Evolutionary conservation across 2,113 vertebrate genomes (phyloP).

Genomic region (Clarias gariepinus): DNA sequence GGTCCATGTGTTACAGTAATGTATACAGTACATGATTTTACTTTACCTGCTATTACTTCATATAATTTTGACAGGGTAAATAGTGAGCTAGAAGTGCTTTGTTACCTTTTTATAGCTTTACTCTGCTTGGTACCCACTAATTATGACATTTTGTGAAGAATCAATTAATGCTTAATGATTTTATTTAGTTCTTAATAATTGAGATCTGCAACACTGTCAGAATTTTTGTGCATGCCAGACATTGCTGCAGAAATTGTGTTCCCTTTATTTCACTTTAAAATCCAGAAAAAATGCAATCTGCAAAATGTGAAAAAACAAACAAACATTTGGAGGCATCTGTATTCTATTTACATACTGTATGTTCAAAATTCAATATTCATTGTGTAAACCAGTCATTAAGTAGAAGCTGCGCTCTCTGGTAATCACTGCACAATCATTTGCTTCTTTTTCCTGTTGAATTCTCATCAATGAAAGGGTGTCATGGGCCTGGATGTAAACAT

Average conservation of each 20-base stretch:
- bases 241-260: neutral
- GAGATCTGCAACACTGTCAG: neutral
- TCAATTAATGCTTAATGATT: neutral
- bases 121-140: neutral
- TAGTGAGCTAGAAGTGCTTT: neutral
- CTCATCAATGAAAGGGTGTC: neutral
- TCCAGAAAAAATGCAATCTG: neutral
- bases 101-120: no score
- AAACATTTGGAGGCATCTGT: neutral
- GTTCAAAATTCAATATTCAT: neutral
- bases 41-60: neutral
- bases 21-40: no score
- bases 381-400: neutral
- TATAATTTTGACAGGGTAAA: neutral
- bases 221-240: neutral
- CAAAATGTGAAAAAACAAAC: neutral
- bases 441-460: neutral
- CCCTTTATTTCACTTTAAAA: neutral
- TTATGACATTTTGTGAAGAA: neutral
- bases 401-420: neutral
- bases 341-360: neutral
- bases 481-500: neutral
- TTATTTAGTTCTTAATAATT: neutral
- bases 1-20: neutral
- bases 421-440: neutral